These are phyloP conservation scores for Folsomia manolachei DNA, from an alignment of 2,888 invertebrate species.

Conservation along the genomic window DNA sequence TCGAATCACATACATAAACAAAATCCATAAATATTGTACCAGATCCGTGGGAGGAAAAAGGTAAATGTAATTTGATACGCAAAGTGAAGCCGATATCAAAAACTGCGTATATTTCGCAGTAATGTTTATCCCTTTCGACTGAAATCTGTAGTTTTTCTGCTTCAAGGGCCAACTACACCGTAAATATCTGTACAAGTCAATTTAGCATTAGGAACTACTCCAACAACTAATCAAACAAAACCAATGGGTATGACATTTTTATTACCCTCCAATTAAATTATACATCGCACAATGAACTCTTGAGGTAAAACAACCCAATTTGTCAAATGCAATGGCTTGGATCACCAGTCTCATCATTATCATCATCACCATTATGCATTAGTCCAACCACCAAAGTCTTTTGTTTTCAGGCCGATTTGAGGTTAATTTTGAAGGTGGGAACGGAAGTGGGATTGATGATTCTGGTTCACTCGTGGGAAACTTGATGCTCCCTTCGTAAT, in stretches of 20 bases:
- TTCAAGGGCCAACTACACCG: background rate
- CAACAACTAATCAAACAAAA: background rate
- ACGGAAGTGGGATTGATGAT: slow-evolving; percentile 42
- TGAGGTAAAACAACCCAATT: background rate
- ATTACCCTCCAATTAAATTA: background rate
- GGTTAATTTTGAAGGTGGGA: slow-evolving; percentile 35
- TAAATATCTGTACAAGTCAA: background rate
- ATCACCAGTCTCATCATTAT: no score
- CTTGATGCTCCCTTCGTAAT: background rate
- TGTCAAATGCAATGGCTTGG: background rate
- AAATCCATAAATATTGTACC: no score
- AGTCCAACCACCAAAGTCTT: background rate
- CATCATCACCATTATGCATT: no score
- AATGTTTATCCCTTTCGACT: no score
- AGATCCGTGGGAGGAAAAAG: no score
- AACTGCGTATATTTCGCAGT: no score
- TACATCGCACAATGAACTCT: background rate
- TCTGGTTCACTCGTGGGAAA: slow-evolving; percentile 43
- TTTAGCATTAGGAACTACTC: background rate
- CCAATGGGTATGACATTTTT: background rate
- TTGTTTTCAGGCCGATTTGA: slow-evolving; percentile 1
- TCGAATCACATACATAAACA: no score
- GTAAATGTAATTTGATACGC: no score
- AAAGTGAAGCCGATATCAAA: no score
- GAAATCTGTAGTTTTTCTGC: no score